Conservation (phyloP, 2,113 vertebrate genomes). For the Tenebrosternarchus preto region DNA sequence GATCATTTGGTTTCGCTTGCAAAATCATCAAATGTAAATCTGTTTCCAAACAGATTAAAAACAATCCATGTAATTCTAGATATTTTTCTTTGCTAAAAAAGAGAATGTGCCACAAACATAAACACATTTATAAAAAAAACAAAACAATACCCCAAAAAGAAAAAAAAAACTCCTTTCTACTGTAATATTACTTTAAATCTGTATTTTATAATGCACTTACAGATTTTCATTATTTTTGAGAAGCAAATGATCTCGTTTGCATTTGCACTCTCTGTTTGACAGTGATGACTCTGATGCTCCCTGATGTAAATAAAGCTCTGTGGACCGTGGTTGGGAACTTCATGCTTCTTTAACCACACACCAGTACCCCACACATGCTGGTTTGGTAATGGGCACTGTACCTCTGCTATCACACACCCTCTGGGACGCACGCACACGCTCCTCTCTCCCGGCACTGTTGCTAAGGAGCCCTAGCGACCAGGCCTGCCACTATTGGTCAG, state of each 20-base stretch:
- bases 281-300: not conserved
- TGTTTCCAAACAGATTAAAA: not conserved
- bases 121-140: no score
- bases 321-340: no score
- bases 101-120: not conserved
- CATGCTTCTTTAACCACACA: conserved; percentile 7
- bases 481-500: conserved; percentile 64
- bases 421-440: conserved; percentile 45
- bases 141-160: no score
- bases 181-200: not conserved
- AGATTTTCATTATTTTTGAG: not conserved
- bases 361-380: conserved; percentile 21
- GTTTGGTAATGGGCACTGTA: conserved; percentile 62
- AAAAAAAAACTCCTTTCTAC: not conserved
- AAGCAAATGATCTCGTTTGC: not conserved
- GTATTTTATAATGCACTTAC: not conserved
- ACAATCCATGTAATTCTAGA: no score
- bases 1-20: not conserved
- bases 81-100: no score
- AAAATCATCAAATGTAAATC: not conserved
- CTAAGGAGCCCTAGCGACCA: conserved; percentile 71
- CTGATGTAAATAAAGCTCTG: not conserved
- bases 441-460: conserved; percentile 68
- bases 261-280: not conserved
- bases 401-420: conserved; percentile 53